Base-by-base conservation (phyloP, 2,888 invertebrate species). In the Andricus quercusramuli region DNA sequence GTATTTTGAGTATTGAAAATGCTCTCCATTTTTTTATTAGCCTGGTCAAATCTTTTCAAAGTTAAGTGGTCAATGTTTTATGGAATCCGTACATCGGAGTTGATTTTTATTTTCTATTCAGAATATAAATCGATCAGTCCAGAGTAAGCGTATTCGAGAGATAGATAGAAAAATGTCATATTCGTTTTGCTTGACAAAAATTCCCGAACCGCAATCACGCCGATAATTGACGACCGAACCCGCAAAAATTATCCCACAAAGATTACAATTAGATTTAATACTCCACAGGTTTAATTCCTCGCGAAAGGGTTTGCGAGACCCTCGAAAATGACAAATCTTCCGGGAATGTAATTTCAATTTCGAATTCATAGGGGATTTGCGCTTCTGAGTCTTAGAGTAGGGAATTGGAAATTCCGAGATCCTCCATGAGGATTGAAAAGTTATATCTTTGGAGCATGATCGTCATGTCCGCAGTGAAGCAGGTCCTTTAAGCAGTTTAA, bases 291-390 rank as follows among this genome's bases (percentile, higher is more conserved):
- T 70, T 51, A 51, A 70, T 70, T 70, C 29, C 29, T 22, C 51
- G 29, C 8, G 51, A 51, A 70, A 70, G 70, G 70, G 70, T 70
- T 70, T 70, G 29, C 11, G 70, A 70, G 70, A 51, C 25, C 51
- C 70, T 70, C 51, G 47, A 70, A n/a, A 70, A 51, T 47, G 32
- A n/a, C 70, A 70, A 70, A 51, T 47, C 51, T 70, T 20, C 29
- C 47, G 70, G 51, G 70, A 70, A 70, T 47, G 47, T 51, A 70
- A 70, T 70, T 70, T 70, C 70, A 70, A 70, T 70, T 70, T 70
- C 29, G 51, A 70, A 51, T 70, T 70, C 70, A 70, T 29, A 25
- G 70, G 70, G 70, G 70, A 70, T 70, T 70, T 70, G 29, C 29
- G 70, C 47, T 20, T 22, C 32, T 20, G 20, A 29, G 51, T 70